Percentiles rank a stretch among this genome's conserved stretches.
Conservation (phyloP, 2,113 vertebrate species). For the Zapornia atra region DNA sequence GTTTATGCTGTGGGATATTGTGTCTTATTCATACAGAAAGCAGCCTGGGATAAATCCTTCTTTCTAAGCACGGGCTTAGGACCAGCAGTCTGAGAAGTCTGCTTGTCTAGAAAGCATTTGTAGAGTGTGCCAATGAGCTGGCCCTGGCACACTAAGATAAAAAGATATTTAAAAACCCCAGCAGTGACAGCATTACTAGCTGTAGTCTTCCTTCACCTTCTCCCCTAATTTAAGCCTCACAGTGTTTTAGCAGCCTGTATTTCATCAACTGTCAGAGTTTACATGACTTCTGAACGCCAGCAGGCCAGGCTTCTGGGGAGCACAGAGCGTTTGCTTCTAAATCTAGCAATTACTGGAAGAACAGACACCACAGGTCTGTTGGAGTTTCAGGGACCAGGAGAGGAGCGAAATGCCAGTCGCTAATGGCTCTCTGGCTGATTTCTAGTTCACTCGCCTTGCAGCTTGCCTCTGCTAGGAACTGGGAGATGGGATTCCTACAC, state of each 20-base stretch:
- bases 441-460: background rate
- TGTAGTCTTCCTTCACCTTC: slow-evolving; percentile 2
- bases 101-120: slow-evolving; percentile 30
- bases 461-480: background rate
- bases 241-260: background rate
- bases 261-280: slow-evolving; percentile 14
- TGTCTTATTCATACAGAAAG: background rate
- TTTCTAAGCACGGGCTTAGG: slow-evolving; percentile 28
- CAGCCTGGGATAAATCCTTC: slow-evolving; percentile 28
- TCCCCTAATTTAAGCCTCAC: background rate
- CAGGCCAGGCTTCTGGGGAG: background rate
- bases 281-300: background rate
- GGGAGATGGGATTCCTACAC: background rate
- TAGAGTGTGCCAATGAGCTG: background rate
- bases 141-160: slow-evolving; percentile 13
- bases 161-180: slow-evolving; percentile 16
- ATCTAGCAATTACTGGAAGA: background rate
- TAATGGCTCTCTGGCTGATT: background rate
- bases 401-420: background rate
- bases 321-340: background rate
- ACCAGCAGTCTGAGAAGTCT: slow-evolving; percentile 26
- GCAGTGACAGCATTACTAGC: background rate
- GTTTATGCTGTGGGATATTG: background rate
- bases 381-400: background rate
- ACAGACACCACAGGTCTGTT: background rate